Base-by-base conservation (phyloP, 2,888 invertebrate species). In the Monochamus alternatus region DNA sequence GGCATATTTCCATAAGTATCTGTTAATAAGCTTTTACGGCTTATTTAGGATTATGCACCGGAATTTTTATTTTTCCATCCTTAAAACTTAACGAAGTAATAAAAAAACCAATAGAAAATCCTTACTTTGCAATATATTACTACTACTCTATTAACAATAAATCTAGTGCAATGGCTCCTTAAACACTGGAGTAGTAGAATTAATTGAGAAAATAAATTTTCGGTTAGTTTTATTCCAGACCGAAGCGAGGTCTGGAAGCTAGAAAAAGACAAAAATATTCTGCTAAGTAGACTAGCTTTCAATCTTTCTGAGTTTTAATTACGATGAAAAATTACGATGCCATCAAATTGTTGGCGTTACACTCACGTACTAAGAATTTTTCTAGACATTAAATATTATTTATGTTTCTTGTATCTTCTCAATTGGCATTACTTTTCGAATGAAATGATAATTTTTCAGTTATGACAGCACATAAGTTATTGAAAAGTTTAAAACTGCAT, bases 131-230 rank as follows among this genome's bases (percentile, higher is more conserved):
- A 47, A 30, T 63, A 47, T 47, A 65, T 65, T 47, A 12, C 47
- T 3, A 52, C 52, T 32, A 55, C 31, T 31, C 32, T 55, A 32
- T 32, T 55, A 66, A 66, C 65, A 67, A 75, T 78, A 75, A 78
- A 78, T 78, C 73, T 63, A 60, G 63, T 14, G 55, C 44, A 78
- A 75, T 66, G 75, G 76, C 70, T 73, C 70, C 76, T 77, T 77
- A 74, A 76, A 76, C 74, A 78, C 76, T 67, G 55, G 64, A 73
- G 71, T 63, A 67, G 67, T 68, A 65, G 60, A 79, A 79, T 77
- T 79, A 75, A 79, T 78, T 68, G 69, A 38, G 65, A 65, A 75
- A 65, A 75, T 75, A 70, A 69, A 75, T 75, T 70, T 70, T 38
- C 58, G 38, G 59, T 43, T 58, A 32, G 58, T 74, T 69, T 62